Conservation (phyloP, 2,113 vertebrate species). For the Trachemys scripta region DNA sequence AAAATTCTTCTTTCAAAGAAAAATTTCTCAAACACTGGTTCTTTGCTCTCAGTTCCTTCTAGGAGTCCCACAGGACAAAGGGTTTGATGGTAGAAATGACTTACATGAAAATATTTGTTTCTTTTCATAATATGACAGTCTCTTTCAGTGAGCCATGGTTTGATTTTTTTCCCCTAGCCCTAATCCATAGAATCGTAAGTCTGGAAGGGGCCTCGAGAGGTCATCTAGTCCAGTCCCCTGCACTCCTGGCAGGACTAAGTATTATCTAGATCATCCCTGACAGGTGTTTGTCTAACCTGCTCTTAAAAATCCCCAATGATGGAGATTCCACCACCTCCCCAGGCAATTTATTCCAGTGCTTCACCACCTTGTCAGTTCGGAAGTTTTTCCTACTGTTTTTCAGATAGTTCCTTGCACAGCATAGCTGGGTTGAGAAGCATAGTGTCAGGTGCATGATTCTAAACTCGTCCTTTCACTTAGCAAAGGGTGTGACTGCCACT, state of each 20-base stretch:
- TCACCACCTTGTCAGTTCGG: too few species aligned
- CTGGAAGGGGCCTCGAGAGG: too few species aligned
- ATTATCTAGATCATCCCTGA: too few species aligned
- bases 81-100: not conserved
- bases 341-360: too few species aligned
- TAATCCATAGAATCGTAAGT: not conserved
- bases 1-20: not conserved
- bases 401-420: not conserved
- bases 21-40: not conserved
- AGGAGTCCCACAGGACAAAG: not conserved
- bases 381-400: too few species aligned
- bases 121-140: not conserved
- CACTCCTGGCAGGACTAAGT: too few species aligned
- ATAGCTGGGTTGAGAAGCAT: not conserved
- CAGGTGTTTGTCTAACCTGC: too few species aligned
- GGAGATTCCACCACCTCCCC: too few species aligned
- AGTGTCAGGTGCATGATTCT: not conserved
- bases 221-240: too few species aligned
- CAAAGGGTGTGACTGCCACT: not conserved
- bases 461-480: not conserved
- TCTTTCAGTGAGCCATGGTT: rapidly evolving
- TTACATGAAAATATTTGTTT: not conserved
- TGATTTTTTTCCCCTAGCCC: not conserved
- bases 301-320: too few species aligned
- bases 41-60: not conserved